Percentiles rank a stretch among this genome's conserved stretches.
These are phyloP conservation scores for Aptenodytes forsteri DNA, from an alignment of 2,113 vertebrate genomes.

Conservation along the genomic window DNA sequence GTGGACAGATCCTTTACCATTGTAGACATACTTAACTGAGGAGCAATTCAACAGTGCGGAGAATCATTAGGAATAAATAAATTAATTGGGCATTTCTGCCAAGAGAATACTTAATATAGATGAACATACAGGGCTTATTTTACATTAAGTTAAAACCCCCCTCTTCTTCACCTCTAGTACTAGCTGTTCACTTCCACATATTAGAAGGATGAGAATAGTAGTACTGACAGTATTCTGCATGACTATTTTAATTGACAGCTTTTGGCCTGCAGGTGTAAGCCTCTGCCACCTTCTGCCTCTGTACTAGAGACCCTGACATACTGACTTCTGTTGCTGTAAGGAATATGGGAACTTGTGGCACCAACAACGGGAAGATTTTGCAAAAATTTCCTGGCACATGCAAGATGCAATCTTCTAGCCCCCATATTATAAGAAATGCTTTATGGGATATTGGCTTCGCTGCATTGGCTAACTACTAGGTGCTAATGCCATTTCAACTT, in stretches of 20 bases:
- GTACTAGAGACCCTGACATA: background rate
- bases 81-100: background rate
- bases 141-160: background rate
- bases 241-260: background rate
- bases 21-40: background rate
- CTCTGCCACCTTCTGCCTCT: background rate
- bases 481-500: slow-evolving; percentile 12
- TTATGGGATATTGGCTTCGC: background rate
- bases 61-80: background rate
- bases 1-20: background rate
- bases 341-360: background rate
- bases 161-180: background rate
- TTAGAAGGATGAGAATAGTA: background rate
- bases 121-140: background rate
- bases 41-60: background rate
- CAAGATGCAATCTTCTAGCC: background rate
- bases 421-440: background rate
- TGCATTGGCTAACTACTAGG: background rate
- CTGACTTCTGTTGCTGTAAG: background rate
- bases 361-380: background rate
- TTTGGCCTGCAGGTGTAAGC: background rate
- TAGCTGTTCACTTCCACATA: background rate
- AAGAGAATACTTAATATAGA: background rate
- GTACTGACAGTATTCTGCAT: background rate
- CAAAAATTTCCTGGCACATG: slow-evolving; percentile 27